phyloP scores from a whole-genome alignment of 2,888 invertebrate genomes.

The Drosophila acutilabella region DNA sequence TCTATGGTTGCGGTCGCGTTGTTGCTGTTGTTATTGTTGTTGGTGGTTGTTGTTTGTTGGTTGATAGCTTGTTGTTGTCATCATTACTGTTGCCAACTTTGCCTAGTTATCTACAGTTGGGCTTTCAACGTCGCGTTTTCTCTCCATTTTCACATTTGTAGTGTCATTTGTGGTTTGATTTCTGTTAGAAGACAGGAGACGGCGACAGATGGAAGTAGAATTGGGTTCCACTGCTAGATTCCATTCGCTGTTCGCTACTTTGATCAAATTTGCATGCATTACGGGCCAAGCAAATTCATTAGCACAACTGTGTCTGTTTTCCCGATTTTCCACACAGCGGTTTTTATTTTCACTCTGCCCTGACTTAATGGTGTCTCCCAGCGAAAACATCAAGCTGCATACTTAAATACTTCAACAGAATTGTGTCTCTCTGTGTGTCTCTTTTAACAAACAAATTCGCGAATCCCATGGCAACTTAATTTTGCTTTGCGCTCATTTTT shows the following conservation, averaged over 20 bases:
- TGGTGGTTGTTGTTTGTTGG: conserved; percentile 18
- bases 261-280: conserved; percentile 61
- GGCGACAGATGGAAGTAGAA: neutral
- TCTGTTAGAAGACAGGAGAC: conserved; percentile 25
- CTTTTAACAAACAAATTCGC: neutral
- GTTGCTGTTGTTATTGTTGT: conserved; percentile 31
- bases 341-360: conserved; percentile 1
- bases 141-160: conserved; percentile 63
- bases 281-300: conserved; percentile 62
- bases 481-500: neutral
- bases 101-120: conserved; percentile 41
- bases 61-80: conserved; percentile 60
- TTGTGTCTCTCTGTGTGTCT: conserved; percentile 9
- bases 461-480: neutral
- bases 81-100: conserved; percentile 68
- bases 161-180: conserved; percentile 73
- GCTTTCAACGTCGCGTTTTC: conserved; percentile 21
- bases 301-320: conserved; percentile 33
- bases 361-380: conserved; percentile 16
- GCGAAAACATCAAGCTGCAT: conserved; percentile 18
- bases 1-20: conserved; percentile 3
- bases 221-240: neutral
- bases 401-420: conserved; percentile 21
- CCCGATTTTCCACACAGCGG: neutral
- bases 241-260: conserved; percentile 25